Percentiles rank a stretch among this genome's conserved stretches.
These are phyloP conservation scores for Hirundichthys speculiger DNA, from an alignment of 2,113 vertebrate genomes.

Conservation along the genomic window DNA sequence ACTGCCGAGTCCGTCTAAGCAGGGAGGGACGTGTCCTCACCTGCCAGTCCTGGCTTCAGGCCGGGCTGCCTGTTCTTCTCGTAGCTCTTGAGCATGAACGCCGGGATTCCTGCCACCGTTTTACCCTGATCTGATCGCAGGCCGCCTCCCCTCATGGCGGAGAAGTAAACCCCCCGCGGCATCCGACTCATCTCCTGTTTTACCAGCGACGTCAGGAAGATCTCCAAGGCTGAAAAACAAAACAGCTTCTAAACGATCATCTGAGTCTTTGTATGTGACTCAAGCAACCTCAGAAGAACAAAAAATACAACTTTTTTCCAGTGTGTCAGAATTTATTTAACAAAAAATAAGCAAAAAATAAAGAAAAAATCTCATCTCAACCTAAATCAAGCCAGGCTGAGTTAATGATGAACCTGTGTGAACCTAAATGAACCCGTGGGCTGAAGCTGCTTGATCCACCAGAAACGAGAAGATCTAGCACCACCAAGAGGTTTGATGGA, in stretches of 20 bases:
- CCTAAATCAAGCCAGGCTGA: too few species aligned
- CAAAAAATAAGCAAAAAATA: too few species aligned
- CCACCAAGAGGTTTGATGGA: too few species aligned
- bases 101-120: slow-evolving; percentile 87
- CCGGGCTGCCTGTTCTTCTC: slow-evolving; percentile 97
- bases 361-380: too few species aligned
- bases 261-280: too few species aligned
- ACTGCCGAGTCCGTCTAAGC: too few species aligned
- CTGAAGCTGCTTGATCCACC: too few species aligned
- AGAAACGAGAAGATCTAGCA: not conserved
- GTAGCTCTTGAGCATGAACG: slow-evolving; percentile 92
- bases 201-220: slow-evolving; percentile 88
- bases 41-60: slow-evolving; percentile 92
- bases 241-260: not conserved
- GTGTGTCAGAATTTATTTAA: too few species aligned
- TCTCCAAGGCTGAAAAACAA: slow-evolving; percentile 82
- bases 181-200: slow-evolving; percentile 93
- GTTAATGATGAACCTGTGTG: too few species aligned
- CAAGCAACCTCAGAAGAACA: too few species aligned
- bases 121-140: slow-evolving; percentile 88
- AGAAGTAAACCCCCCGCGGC: slow-evolving; percentile 93
- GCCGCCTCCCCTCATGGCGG: slow-evolving; percentile 82
- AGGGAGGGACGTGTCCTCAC: slow-evolving; percentile 62
- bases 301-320: too few species aligned
- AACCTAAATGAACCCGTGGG: too few species aligned